These are phyloP conservation scores for Myopa testacea DNA, from an alignment of 2,888 invertebrate genomes.

Conservation along the genomic window DNA sequence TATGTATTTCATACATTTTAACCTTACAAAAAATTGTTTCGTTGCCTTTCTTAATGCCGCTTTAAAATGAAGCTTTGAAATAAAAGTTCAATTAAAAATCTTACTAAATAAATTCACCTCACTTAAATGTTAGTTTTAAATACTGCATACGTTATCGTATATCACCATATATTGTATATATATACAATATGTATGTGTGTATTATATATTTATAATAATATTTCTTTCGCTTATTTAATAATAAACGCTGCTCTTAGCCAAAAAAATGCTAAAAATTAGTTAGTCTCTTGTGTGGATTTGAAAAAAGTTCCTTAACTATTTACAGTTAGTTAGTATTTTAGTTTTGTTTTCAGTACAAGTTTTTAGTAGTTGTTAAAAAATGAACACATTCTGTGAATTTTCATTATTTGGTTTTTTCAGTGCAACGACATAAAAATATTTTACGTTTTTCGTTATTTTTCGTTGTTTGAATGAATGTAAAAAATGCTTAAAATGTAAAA, in stretches of 20 bases:
- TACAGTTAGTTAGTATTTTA: slow-evolving; percentile 6
- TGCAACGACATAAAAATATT: neutral
- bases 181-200: no score
- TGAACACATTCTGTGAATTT: slow-evolving; percentile 30
- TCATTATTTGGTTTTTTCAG: slow-evolving; percentile 18
- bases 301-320: slow-evolving; percentile 30
- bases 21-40: neutral
- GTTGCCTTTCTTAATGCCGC: neutral
- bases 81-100: neutral
- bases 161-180: no score
- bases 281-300: slow-evolving; percentile 28
- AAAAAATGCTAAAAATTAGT: slow-evolving; percentile 17
- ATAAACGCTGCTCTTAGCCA: neutral
- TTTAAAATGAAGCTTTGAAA: neutral
- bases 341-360: neutral
- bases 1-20: no score
- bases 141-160: neutral
- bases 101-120: neutral
- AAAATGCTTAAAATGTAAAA: no score
- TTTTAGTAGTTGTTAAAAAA: neutral
- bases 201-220: no score
- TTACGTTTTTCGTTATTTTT: slow-evolving; percentile 25
- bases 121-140: neutral
- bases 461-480: neutral
- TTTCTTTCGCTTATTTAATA: no score